These are phyloP conservation scores for Thaumetopoea pityocampa DNA, from an alignment of 1,140 invertebrate genomes.

Conservation along the genomic window DNA sequence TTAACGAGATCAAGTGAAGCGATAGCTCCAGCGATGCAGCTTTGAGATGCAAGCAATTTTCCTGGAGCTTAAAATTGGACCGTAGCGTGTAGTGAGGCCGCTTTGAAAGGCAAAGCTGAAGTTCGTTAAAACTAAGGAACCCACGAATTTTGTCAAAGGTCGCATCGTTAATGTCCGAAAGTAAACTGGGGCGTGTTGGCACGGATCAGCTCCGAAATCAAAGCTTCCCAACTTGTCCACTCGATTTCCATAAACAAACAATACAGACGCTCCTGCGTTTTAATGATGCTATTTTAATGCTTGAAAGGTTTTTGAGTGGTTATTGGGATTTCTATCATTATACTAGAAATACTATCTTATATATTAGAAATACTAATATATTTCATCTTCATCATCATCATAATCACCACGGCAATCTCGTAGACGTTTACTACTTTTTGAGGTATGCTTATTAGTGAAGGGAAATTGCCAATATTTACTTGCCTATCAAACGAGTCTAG, in stretches of 20 bases:
- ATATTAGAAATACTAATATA: too few relatives aligned
- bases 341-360: too few relatives aligned
- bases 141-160: slow-evolving; percentile 49
- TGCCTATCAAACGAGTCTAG: too few relatives aligned
- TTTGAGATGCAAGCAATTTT: slow-evolving; percentile 21
- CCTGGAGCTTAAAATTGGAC: slow-evolving; percentile 20
- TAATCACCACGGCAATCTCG: too few relatives aligned
- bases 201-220: slow-evolving; percentile 42
- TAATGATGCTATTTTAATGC: slow-evolving; percentile 61
- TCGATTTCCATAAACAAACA: slow-evolving; percentile 70
- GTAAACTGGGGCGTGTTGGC: slow-evolving; percentile 47
- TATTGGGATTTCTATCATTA: too few relatives aligned
- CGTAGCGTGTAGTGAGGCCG: slow-evolving; percentile 22
- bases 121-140: slow-evolving; percentile 34
- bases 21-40: slow-evolving; percentile 18
- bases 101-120: slow-evolving; percentile 29
- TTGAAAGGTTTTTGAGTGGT: too few relatives aligned
- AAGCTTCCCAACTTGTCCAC: slow-evolving; percentile 62
- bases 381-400: too few relatives aligned
- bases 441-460: too few relatives aligned
- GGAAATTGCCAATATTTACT: too few relatives aligned
- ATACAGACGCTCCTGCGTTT: slow-evolving; percentile 54
- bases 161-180: slow-evolving; percentile 37
- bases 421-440: too few relatives aligned
- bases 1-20: slow-evolving; percentile 19